Evolutionary conservation across 2,113 vertebrate genomes (phyloP).

Genomic region (Poecile atricapillus): DNA sequence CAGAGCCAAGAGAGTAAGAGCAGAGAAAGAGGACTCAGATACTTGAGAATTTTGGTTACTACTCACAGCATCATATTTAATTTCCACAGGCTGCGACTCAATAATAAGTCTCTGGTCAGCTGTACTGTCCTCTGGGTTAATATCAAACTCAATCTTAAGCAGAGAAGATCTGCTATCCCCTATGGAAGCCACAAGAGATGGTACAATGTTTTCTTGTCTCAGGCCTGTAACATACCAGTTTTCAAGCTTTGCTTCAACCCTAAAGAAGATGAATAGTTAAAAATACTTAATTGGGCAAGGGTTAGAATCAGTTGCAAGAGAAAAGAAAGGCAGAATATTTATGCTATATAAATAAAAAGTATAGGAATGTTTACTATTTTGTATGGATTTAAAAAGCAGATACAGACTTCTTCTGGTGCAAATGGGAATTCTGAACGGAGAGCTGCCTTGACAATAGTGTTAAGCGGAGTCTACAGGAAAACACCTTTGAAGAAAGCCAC

Average conservation of each 20-base stretch:
- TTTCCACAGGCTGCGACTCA: slow-evolving; percentile 91
- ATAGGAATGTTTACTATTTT: neutral
- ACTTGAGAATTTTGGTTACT: neutral
- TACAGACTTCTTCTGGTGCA: neutral
- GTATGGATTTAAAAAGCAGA: neutral
- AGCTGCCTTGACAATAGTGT: neutral
- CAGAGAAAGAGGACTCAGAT: neutral
- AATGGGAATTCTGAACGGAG: neutral
- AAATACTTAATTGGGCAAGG: neutral
- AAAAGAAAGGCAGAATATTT: neutral
- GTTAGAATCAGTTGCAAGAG: neutral
- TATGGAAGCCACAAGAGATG: slow-evolving; percentile 89
- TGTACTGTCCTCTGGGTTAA: slow-evolving; percentile 81
- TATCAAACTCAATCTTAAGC: slow-evolving; percentile 84
- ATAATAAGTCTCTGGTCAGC: slow-evolving; percentile 87
- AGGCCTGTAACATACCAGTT: slow-evolving; percentile 94
- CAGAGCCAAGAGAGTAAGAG: neutral
- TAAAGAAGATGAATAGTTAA: slow-evolving; percentile 48
- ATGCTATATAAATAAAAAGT: neutral
- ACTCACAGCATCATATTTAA: slow-evolving; percentile 94
- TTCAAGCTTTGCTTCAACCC: slow-evolving; percentile 87
- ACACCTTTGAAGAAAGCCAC: neutral
- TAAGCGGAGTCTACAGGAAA: neutral
- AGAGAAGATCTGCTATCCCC: slow-evolving; percentile 84
- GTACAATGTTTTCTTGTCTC: slow-evolving; percentile 79